Percentiles rank a stretch among this genome's conserved stretches.
Evolutionary conservation across 37 sponge, comb jelly and placozoan genomes (phyloP).

Genomic region (Eunapius fragilis): DNA sequence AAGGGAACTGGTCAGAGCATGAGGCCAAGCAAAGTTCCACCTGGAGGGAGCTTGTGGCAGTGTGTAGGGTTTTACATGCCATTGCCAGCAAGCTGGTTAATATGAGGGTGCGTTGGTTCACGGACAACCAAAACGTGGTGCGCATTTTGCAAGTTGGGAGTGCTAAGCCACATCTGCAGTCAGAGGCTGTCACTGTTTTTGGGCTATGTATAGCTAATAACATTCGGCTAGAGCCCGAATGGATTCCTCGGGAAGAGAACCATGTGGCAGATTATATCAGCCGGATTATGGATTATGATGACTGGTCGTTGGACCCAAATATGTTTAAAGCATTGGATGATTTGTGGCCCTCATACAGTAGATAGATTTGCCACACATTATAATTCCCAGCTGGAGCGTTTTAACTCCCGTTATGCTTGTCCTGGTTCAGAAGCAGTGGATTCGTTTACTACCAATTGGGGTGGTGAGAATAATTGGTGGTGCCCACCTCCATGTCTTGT

Average conservation of each 20-base stretch:
- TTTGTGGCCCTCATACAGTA: slow-evolving; percentile 42
- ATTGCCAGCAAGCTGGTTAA: neutral
- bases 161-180: slow-evolving; percentile 7
- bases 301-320: slow-evolving; percentile 23
- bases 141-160: slow-evolving; percentile 23
- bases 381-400: slow-evolving; percentile 13
- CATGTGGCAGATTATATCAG: slow-evolving; percentile 26
- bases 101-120: slow-evolving; percentile 13
- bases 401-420: slow-evolving; percentile 18
- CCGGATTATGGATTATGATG: slow-evolving; percentile 23
- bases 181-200: slow-evolving; percentile 16
- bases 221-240: slow-evolving; percentile 34
- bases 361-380: slow-evolving; percentile 32
- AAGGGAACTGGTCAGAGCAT: slow-evolving; percentile 9
- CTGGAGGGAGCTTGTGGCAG: slow-evolving; percentile 34
- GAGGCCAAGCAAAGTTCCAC: slow-evolving; percentile 24
- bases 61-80: slow-evolving; percentile 7
- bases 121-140: slow-evolving; percentile 48
- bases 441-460: slow-evolving; percentile 45
- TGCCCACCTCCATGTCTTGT: too few species aligned
- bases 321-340: slow-evolving; percentile 15
- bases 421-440: slow-evolving; percentile 38
- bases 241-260: slow-evolving; percentile 38
- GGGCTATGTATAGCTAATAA: neutral
- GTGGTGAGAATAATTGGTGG: slow-evolving; percentile 41